Evolutionary conservation across 2,888 invertebrate genomes (phyloP), one percentile per base, ranked within the genome.

Genomic region (Himalopsyche tibetana): DNA sequence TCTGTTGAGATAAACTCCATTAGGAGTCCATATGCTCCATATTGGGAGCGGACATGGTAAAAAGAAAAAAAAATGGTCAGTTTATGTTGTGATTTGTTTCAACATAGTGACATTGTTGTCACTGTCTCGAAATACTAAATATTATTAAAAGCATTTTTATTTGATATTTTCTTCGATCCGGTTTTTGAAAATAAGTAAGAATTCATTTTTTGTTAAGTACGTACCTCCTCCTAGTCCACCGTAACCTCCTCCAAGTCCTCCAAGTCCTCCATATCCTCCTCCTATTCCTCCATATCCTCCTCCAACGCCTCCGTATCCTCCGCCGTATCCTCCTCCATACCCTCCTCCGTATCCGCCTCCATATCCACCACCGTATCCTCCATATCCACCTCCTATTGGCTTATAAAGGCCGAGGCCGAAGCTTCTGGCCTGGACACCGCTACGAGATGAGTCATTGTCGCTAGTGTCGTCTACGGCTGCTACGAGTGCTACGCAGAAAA

Each of bases 271-370:
- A 45, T 45, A 45, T 79, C 79, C 82, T 45, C 80, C 87, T 63
- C 87, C 88, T 55, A 89, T 89, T 0, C 89, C 89, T 38, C 89
- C 89, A 85, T 89, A 89, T 0, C 90, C 90, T 9, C 89, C 89
- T 85, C 89, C 89, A 38, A 89, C 88, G 55, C 90, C 90, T n/a
- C 82, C 85, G 51, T 74, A 51, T 36, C 89, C 89, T 6, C 89
- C 89, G 1, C 86, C 86, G 80, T 85, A 85, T 12, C 87, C 83
- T 36, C 88, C 86, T 5, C 63, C 56, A n/a, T 80, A 79, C 28
- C 85, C 85, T n/a, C 82, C 81, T 2, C 82, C 84, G 0, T 38
- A 63, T 42, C 79, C 69, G 12, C 84, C 88, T 55, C 88, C 88
- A 79, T 89, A 89, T 0, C 90, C 89, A 19, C 89, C 89, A 83